Conservation (phyloP, 1,140 invertebrate genomes). For the Papilio polytes region DNA sequence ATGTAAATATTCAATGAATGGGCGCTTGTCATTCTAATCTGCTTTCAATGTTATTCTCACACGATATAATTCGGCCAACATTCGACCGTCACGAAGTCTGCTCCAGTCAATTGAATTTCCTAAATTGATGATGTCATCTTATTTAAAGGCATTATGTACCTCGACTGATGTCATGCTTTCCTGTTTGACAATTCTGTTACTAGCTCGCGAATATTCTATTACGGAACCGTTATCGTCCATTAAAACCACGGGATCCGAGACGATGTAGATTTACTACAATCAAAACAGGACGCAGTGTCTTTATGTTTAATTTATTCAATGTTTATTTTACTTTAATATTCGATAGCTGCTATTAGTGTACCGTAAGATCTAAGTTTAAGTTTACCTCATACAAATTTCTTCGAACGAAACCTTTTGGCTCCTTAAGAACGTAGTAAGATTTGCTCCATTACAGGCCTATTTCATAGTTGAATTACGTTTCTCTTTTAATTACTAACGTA, state of each 20-base stretch:
- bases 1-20: neutral
- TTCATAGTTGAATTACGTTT: neutral
- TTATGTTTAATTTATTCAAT: slow-evolving; percentile 21
- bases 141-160: slow-evolving; percentile 52
- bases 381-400: neutral
- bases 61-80: slow-evolving; percentile 42
- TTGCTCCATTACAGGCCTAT: neutral
- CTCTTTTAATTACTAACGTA: neutral
- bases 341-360: neutral
- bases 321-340: slow-evolving; percentile 16
- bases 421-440: neutral
- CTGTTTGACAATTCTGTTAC: slow-evolving; percentile 47
- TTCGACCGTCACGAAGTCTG: slow-evolving; percentile 51
- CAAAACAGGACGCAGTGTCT: neutral
- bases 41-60: slow-evolving; percentile 23
- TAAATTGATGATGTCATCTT: slow-evolving; percentile 72
- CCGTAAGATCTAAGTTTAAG: neutral
- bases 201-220: slow-evolving; percentile 33
- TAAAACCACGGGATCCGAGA: neutral
- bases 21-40: slow-evolving; percentile 24
- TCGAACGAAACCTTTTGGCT: neutral
- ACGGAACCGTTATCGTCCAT: slow-evolving; percentile 20
- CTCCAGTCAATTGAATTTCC: slow-evolving; percentile 54
- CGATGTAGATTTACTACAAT: neutral
- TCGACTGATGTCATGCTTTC: slow-evolving; percentile 68